Evolutionary conservation across 2,888 invertebrate genomes (phyloP), one percentile per base, ranked within the genome.

Genomic region (Pristionchus exspectatus): DNA sequence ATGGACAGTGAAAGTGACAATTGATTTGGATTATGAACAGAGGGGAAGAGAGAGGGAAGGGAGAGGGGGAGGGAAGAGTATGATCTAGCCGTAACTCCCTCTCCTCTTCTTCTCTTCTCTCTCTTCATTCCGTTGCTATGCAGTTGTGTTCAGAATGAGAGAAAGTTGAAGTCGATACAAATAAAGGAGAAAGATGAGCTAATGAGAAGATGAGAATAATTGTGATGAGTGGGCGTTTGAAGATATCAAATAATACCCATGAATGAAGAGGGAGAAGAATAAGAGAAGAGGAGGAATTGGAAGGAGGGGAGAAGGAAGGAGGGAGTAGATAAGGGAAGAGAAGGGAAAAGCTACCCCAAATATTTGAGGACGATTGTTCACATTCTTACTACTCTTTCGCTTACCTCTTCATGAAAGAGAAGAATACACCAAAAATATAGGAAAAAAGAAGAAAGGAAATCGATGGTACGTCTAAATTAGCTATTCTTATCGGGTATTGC

Each of bases 341-440:
- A 50, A 38, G 77, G 77, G 77, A 77, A 77, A 77, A 77, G 77
- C 77, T 77, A 77, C 77, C 77, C 77, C 77, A 77, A 77, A 77
- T 77, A 77, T 77, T 77, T 77, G 77, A 77, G 77, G 38, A 77
- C 77, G 77, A 77, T 77, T 77, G 77, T 77, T 77, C 77, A 77
- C 44, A 77, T 77, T 38, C 77, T 77, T 77, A 77, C 77, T 77
- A 77, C 44, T 77, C 77, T 44, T 77, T 77, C 44, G 44, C 44
- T 38, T 77, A 10, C 44, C 44, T 77, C 77, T 38, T 72, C 77
- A 24, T 77, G n/a, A 30, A 30, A 72, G 69, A 18, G 69, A 33
- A 38, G 77, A 77, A 21, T 77, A 77, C 5, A 77, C 21, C 77
- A 44, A 77, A n/a, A 44, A 77, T 38, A 77, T 44, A 38, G 77